phyloP scores from a whole-genome alignment of 2,888 invertebrate species.

The Criorhina ranunculi region DNA sequence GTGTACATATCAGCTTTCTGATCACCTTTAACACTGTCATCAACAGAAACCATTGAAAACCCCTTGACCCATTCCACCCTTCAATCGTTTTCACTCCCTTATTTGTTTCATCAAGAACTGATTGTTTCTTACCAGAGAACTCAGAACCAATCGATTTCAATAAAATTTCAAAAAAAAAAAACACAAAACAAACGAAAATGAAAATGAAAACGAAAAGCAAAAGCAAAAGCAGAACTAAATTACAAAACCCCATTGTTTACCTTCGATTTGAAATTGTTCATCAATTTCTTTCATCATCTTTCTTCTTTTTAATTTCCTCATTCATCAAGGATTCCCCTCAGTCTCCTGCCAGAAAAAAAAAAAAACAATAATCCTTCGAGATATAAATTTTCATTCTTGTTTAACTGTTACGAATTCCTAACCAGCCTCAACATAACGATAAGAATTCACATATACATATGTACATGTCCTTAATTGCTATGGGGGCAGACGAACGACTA shows the following conservation, averaged over 20 bases:
- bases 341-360: neutral
- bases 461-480: constrained; percentile 29
- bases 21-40: neutral
- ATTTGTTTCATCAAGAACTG: constrained; percentile 59
- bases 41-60: neutral
- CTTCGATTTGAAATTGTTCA: constrained; percentile 65
- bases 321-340: constrained; percentile 5
- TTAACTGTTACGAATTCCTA: constrained; percentile 31
- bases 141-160: constrained; percentile 29
- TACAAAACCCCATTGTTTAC: constrained; percentile 55
- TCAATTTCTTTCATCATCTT: constrained; percentile 54
- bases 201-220: neutral
- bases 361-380: constrained; percentile 32
- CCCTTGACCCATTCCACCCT: neutral
- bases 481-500: neutral
- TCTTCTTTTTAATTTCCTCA: constrained; percentile 47
- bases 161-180: constrained; percentile 31
- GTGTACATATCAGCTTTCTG: no score
- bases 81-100: constrained; percentile 28
- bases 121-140: constrained; percentile 50
- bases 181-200: neutral
- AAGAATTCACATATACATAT: neutral
- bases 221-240: constrained; percentile 24
- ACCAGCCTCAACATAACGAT: constrained; percentile 21
- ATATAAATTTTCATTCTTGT: constrained; percentile 30